Evolutionary conservation across 2,797 vertebrate genomes (phyloP).

Genomic region (Myiothlypis coronata): DNA sequence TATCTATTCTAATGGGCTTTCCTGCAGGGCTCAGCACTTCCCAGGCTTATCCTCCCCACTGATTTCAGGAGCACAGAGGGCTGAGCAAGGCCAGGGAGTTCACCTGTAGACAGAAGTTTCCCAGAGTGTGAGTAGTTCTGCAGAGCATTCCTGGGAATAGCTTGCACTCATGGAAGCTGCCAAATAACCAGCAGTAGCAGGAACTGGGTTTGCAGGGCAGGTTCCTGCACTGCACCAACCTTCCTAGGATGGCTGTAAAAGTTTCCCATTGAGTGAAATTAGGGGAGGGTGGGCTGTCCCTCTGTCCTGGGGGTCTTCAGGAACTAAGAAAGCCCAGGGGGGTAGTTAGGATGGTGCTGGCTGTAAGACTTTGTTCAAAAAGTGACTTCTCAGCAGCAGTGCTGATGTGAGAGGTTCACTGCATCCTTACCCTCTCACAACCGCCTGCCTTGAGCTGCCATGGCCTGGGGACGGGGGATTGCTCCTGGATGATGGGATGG

Average conservation of each 20-base stretch:
- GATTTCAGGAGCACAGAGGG: background rate
- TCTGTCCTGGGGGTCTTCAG: background rate
- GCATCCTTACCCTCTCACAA: fast-evolving
- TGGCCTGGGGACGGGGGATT: background rate
- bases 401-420: fast-evolving
- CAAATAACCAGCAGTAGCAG: background rate
- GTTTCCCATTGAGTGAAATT: background rate
- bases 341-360: background rate
- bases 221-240: fast-evolving
- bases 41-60: background rate
- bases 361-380: background rate
- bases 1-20: conserved; percentile 18
- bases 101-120: background rate
- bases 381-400: background rate
- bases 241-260: background rate
- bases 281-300: background rate
- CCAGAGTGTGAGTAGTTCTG: background rate
- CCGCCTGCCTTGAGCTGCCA: fast-evolving
- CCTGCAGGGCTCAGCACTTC: conserved; percentile 10
- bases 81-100: background rate
- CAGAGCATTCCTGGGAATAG: background rate
- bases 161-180: background rate
- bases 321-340: background rate
- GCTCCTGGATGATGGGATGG: background rate
- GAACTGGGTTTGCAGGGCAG: background rate